A percentile compares a stretch with the other conserved stretches of the same genome.
Evolutionary conservation across 2,797 vertebrate species (phyloP).

Genomic region (Vultur gryphus): DNA sequence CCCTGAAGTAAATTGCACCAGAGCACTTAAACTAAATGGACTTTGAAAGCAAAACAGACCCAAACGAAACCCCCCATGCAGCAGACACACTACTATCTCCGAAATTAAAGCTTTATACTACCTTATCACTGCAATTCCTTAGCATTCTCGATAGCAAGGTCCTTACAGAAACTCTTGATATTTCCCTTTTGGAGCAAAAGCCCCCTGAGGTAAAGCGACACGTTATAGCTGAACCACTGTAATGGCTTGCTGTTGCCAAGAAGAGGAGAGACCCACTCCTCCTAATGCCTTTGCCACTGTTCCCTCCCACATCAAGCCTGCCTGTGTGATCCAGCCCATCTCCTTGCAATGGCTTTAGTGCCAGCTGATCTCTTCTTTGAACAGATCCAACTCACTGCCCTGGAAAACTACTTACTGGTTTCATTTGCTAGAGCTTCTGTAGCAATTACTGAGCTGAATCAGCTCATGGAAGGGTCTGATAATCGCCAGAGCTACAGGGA

Average conservation of each 20-base stretch:
- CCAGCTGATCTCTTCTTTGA: not conserved
- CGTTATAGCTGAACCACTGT: not conserved
- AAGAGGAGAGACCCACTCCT: not conserved
- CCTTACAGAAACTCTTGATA: not conserved
- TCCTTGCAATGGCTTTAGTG: not conserved
- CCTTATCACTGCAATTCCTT: not conserved
- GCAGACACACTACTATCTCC: not conserved
- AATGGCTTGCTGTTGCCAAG: not conserved
- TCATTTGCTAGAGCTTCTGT: not conserved
- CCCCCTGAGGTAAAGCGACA: not conserved
- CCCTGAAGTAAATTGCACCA: not conserved
- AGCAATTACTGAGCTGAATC: not conserved
- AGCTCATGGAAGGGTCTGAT: not conserved
- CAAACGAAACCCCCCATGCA: not conserved
- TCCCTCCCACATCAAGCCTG: not conserved
- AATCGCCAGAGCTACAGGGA: not conserved
- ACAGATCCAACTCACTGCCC: not conserved
- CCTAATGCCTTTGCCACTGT: not conserved
- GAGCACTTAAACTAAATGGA: not conserved
- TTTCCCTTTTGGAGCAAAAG: not conserved
- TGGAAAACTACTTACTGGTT: not conserved
- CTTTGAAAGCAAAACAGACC: not conserved
- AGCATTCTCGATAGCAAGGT: not conserved
- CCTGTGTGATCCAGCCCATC: not conserved
- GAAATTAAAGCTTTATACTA: not conserved